phyloP scores from a whole-genome alignment of 1,140 invertebrate species.

The Drosophila parvula region DNA sequence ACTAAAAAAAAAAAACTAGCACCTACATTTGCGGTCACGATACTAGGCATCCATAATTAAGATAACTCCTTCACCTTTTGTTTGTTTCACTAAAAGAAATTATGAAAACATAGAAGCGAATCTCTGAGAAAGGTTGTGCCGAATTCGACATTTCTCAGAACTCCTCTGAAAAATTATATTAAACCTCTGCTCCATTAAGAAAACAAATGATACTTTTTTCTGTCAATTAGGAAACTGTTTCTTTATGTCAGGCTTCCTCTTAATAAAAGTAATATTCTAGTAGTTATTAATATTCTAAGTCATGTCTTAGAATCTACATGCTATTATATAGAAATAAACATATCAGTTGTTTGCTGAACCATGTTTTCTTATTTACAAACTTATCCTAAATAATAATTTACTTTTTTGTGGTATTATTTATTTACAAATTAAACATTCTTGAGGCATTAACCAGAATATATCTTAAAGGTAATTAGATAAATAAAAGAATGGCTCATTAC shows the following conservation, averaged over 20 bases:
- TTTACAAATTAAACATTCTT: neutral
- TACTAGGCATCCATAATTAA: constrained; percentile 16
- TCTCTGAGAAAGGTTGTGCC: neutral
- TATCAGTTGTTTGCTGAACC: too few relatives aligned
- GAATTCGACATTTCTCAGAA: neutral
- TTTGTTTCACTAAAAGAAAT: neutral
- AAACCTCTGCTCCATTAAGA: too few relatives aligned
- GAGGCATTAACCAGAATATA: neutral
- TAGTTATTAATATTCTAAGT: too few relatives aligned
- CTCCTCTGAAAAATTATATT: too few relatives aligned
- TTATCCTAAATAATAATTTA: too few relatives aligned
- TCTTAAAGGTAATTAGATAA: neutral
- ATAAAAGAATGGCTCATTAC: neutral
- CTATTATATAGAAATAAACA: too few relatives aligned
- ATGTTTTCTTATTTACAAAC: too few relatives aligned
- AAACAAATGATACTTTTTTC: neutral
- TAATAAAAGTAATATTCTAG: neutral
- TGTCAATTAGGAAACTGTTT: too few relatives aligned
- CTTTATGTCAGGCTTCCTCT: too few relatives aligned
- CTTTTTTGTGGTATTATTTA: too few relatives aligned
- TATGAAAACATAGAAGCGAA: too few relatives aligned
- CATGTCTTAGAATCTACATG: too few relatives aligned
- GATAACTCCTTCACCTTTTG: neutral
- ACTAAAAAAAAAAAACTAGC: constrained; percentile 6
- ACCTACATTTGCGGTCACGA: constrained; percentile 31